Base-by-base conservation (phyloP, 2,888 invertebrate genomes). In the Plagodis pulveraria region DNA sequence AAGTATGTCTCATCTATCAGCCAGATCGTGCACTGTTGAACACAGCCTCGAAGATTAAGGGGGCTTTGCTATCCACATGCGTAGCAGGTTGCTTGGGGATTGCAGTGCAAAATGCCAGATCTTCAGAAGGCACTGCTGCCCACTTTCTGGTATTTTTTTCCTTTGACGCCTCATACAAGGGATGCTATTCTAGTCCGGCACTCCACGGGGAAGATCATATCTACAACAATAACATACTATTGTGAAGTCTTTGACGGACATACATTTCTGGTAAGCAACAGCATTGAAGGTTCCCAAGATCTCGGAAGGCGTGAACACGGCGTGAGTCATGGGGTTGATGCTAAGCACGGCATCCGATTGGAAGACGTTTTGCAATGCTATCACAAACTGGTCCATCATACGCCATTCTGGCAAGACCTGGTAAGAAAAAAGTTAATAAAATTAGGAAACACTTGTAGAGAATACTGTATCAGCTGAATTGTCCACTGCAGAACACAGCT, bases 181-280 rank as follows among this genome's bases (percentile, higher is more conserved):
- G 22, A 22, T 1, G 22, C 22, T 22, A 22, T 22, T 22, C 2
- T 22, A 22, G 22, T 22, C n/a, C 22, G 22, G 22, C 22, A 22
- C 22, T 22, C 22, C 22, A 22, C 22, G 22, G 4, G 4, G 22
- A 22, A 22, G 22, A 22, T 4, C 22, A 22, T 22, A 22, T 22
- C 22, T 22, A 22, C 22, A 1, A 4, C 12, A 12, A 6, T 5
- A 0, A 38, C 5, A 38, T 38, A 8, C 38, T 38, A 38, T 38
- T 38, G 38, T 8, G 6, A 38, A 38, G 38, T 8, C 6, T 38
- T 9, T 6, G 38, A 1, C 38, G 6, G 0, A 12, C 89, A 83
- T 78, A 94, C 95, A 95, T 88, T 95, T 95, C 58, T 93, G 89
- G 62, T 95, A 95, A 52, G 94, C 93, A 0, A 95, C 93, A 38